These are phyloP conservation scores for Junonia oenone DNA, from an alignment of 2,888 invertebrate species.

Conservation along the genomic window DNA sequence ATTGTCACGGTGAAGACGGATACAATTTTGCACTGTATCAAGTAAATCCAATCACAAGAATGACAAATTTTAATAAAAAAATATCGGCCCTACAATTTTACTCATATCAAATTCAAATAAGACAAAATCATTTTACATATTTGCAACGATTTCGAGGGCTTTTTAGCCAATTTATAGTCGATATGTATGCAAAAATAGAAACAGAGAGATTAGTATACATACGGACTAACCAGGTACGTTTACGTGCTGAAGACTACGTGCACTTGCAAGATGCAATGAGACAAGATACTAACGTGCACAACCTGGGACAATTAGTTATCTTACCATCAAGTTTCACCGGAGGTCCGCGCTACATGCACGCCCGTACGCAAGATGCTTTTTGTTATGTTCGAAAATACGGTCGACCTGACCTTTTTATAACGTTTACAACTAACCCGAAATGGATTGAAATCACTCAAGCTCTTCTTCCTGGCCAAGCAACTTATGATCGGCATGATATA, in stretches of 20 bases:
- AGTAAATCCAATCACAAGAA: slow-evolving; percentile 3
- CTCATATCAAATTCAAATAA: slow-evolving; percentile 1
- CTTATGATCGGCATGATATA: slow-evolving; percentile 15
- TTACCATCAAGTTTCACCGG: not conserved
- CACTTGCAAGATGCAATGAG: not conserved
- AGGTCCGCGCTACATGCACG: not conserved
- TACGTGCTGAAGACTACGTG: not conserved
- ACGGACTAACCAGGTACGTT: slow-evolving; percentile 7
- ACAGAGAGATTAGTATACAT: slow-evolving; percentile 26
- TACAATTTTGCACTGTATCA: slow-evolving; percentile 27
- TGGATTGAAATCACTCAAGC: not conserved
- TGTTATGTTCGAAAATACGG: not conserved
- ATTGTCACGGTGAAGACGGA: slow-evolving; percentile 29
- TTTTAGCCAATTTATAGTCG: slow-evolving; percentile 19
- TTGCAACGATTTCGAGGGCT: slow-evolving; percentile 6
- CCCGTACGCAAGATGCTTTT: slow-evolving; percentile 1
- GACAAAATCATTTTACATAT: not conserved
- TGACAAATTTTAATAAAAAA: slow-evolving; percentile 14
- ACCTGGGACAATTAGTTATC: slow-evolving; percentile 1
- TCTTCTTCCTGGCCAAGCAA: not conserved
- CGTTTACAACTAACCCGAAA: not conserved
- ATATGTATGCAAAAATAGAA: slow-evolving; percentile 29
- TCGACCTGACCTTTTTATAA: not conserved
- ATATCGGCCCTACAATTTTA: slow-evolving; percentile 13
- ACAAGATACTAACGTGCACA: not conserved